A percentile compares a stretch with the other conserved stretches of the same genome.
Evolutionary conservation across 2,797 vertebrate species (phyloP).

Genomic region (Anguilla pacifica): DNA sequence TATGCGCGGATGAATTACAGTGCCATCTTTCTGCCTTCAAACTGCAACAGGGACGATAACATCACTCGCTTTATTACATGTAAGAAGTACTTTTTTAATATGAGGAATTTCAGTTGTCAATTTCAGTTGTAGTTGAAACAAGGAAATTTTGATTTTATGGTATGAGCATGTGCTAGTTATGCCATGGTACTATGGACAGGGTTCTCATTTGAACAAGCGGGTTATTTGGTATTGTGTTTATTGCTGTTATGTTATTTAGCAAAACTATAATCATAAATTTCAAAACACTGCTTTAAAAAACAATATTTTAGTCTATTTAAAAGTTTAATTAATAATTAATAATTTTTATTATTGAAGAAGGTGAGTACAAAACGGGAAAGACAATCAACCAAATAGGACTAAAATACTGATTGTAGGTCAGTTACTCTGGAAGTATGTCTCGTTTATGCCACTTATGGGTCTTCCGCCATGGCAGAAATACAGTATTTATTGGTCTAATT

Average conservation of each 20-base stretch:
- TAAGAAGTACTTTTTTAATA: neutral
- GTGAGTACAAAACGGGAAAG: neutral
- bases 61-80: neutral
- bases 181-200: neutral
- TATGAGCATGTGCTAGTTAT: neutral
- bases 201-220: neutral
- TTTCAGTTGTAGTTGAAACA: neutral
- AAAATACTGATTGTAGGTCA: neutral
- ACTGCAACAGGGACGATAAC: neutral
- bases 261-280: neutral
- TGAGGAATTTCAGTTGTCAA: neutral
- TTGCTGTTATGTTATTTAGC: neutral
- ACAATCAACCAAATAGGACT: neutral
- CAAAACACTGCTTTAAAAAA: too few relatives aligned
- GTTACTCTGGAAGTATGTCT: neutral
- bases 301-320: too few relatives aligned
- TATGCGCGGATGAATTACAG: neutral
- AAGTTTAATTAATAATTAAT: too few relatives aligned
- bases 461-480: neutral
- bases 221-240: neutral
- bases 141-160: neutral
- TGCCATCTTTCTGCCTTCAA: neutral
- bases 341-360: too few relatives aligned
- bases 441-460: neutral
- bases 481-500: neutral